phyloP scores from a whole-genome alignment of 2,888 invertebrate genomes.

The Malthinus flaveolus region DNA sequence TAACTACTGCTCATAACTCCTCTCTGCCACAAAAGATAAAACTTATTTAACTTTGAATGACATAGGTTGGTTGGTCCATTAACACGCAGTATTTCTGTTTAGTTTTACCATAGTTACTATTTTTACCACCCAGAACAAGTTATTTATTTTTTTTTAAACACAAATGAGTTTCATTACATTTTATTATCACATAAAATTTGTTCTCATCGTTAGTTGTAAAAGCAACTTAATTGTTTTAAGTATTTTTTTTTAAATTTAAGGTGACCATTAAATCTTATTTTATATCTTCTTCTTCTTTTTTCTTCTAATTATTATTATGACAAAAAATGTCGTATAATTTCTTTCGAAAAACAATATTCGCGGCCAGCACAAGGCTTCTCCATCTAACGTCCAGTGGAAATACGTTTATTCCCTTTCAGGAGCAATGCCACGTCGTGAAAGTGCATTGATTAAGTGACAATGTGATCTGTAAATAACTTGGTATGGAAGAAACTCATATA shows the following conservation, averaged over 20 bases:
- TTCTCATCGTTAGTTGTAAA: constrained; percentile 30
- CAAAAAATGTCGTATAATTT: too few species aligned
- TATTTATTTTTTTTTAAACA: constrained; percentile 41
- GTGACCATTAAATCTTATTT: background rate
- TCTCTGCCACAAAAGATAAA: constrained; percentile 23
- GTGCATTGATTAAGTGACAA: too few species aligned
- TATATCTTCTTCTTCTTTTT: too few species aligned
- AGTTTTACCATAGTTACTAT: constrained; percentile 29
- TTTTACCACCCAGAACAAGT: constrained; percentile 44
- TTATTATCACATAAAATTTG: constrained; percentile 46
- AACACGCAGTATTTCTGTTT: constrained; percentile 38
- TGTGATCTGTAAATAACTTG: too few species aligned
- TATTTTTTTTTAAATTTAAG: constrained; percentile 4
- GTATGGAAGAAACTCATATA: too few species aligned
- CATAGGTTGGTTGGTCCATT: constrained; percentile 33
- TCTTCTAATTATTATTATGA: too few species aligned
- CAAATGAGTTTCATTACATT: constrained; percentile 44
- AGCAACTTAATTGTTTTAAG: constrained; percentile 5
- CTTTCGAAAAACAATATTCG: too few species aligned
- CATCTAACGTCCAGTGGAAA: too few species aligned
- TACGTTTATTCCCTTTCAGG: too few species aligned
- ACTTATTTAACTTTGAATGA: constrained; percentile 26
- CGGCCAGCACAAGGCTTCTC: too few species aligned
- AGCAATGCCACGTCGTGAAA: too few species aligned
- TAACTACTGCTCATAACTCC: constrained; percentile 37